Conservation (phyloP, 2,888 invertebrate species). For the Cinara cedri region DNA sequence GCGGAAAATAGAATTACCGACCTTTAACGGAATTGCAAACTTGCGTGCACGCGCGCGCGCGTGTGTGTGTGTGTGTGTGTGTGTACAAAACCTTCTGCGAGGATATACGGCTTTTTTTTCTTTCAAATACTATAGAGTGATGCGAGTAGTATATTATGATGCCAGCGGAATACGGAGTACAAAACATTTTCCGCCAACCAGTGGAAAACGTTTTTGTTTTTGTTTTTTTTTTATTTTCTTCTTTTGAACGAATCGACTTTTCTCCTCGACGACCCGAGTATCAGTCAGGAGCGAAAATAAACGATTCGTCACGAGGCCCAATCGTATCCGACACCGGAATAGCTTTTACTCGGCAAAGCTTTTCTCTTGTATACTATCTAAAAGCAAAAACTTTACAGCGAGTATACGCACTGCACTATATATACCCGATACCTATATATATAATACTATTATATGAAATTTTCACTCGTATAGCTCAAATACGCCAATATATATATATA, state of each 20-base stretch:
- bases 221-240: no score
- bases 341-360: conserved; percentile 24
- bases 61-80: background rate
- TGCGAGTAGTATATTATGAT: background rate
- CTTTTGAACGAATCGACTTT: no score
- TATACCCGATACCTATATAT: background rate
- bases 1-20: conserved; percentile 23
- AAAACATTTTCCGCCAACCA: no score
- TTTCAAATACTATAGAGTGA: background rate
- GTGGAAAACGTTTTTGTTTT: no score
- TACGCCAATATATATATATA: no score
- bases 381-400: background rate
- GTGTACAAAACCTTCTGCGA: background rate
- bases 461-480: no score
- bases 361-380: no score
- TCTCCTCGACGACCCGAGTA: background rate
- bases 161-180: no score
- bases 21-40: conserved; percentile 51
- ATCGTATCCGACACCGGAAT: background rate
- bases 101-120: background rate
- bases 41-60: background rate
- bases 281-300: conserved; percentile 8
- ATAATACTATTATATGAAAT: no score
- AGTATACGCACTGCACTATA: background rate
- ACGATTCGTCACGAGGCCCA: conserved; percentile 30